Conservation (phyloP, 2,888 invertebrate species). For the Margaritifera margaritifera region DNA sequence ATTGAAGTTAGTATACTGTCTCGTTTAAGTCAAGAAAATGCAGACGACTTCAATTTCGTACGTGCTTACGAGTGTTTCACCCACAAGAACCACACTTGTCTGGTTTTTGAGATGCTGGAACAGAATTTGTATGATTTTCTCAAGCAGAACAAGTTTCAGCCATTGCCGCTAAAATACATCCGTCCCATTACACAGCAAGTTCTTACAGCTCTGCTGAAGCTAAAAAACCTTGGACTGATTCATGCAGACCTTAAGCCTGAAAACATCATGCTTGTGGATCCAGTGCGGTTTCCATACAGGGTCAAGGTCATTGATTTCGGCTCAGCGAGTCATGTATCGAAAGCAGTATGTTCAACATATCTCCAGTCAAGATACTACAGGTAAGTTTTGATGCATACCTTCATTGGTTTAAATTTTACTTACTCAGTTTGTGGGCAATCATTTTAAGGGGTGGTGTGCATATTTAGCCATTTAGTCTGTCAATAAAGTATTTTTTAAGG, state of each 20-base stretch:
- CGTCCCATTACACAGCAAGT: conserved; percentile 99
- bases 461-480: neutral
- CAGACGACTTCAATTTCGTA: conserved; percentile 94
- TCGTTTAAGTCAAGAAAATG: conserved; percentile 73
- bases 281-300: conserved; percentile 96
- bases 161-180: conserved; percentile 97
- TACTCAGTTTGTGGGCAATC: neutral
- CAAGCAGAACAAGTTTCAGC: conserved; percentile 99
- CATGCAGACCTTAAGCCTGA: conserved; percentile 99
- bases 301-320: conserved; percentile 99
- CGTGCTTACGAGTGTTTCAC: conserved; percentile 99
- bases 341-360: conserved; percentile 99
- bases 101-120: conserved; percentile 99
- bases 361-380: conserved; percentile 99
- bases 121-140: conserved; percentile 99
- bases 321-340: conserved; percentile 98
- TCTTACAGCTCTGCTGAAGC: conserved; percentile 84
- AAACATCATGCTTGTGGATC: conserved; percentile 99
- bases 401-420: neutral
- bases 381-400: conserved; percentile 56
- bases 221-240: conserved; percentile 98
- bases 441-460: neutral
- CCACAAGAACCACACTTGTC: conserved; percentile 99
- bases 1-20: conserved; percentile 88
- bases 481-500: too few species aligned